Conservation (phyloP, 2,113 vertebrate species). For the Pholis gunnellus region DNA sequence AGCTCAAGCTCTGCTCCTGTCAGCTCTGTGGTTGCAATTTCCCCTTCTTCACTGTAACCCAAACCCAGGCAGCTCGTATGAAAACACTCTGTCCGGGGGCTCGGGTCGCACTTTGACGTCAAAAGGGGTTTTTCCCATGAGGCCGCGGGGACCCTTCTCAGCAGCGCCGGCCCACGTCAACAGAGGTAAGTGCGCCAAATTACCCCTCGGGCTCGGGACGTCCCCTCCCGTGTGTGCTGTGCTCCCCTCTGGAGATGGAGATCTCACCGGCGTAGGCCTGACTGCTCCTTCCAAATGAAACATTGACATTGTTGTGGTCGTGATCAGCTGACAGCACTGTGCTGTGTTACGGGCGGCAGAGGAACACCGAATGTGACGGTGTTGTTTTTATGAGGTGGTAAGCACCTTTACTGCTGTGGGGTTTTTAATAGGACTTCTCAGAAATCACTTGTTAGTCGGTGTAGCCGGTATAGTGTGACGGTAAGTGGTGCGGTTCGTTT, state of each 20-base stretch:
- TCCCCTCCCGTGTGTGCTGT: not conserved
- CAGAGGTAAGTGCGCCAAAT: conserved; percentile 33
- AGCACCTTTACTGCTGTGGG: not conserved
- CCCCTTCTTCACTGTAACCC: conserved; percentile 73
- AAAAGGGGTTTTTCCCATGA: conserved; percentile 74
- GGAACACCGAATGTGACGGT: not conserved
- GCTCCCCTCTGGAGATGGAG: conserved; percentile 5
- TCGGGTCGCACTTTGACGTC: conserved; percentile 73
- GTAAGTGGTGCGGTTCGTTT: not conserved
- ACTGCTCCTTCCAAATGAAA: conserved; percentile 26
- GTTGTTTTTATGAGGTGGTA: conserved; percentile 8
- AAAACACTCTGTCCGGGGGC: conserved; percentile 76
- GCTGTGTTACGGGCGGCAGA: not conserved
- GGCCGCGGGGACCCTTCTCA: conserved; percentile 70
- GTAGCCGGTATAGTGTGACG: not conserved
- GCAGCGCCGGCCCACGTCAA: conserved; percentile 56
- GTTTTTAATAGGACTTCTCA: conserved; percentile 16
- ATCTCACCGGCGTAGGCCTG: not conserved
- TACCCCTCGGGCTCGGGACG: conserved; percentile 7
- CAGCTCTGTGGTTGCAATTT: conserved; percentile 74
- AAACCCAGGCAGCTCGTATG: conserved; percentile 62
- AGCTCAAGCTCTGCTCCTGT: conserved; percentile 55
- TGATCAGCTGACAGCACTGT: conserved; percentile 26
- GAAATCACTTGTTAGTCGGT: not conserved
- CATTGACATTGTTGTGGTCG: conserved; percentile 22